These are phyloP conservation scores for Acromyrmex echinatior DNA, from an alignment of 1,140 invertebrate species.

Conservation along the genomic window DNA sequence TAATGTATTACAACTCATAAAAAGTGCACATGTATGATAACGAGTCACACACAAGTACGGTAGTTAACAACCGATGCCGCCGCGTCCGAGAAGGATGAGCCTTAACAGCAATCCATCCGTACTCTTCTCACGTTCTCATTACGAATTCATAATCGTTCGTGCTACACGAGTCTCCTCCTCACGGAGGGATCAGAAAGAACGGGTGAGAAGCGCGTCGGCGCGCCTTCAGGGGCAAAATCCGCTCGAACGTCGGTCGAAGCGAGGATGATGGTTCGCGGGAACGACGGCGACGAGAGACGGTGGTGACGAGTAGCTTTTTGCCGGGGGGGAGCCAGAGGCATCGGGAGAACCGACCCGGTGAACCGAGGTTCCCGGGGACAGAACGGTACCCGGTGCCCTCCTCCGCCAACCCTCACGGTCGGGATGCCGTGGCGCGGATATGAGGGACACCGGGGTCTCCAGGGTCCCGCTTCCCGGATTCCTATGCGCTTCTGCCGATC, in stretches of 20 bases:
- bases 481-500: slow-evolving; percentile 66
- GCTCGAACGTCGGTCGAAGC: background rate
- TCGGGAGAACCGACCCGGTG: slow-evolving; percentile 73
- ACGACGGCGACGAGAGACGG: slow-evolving; percentile 46
- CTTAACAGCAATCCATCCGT: slow-evolving; percentile 38
- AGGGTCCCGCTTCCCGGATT: slow-evolving; percentile 75
- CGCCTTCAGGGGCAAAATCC: slow-evolving; percentile 38
- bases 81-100: slow-evolving; percentile 7
- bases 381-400: slow-evolving; percentile 76
- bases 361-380: slow-evolving; percentile 74
- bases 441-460: slow-evolving; percentile 71
- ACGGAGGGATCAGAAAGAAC: slow-evolving; percentile 24
- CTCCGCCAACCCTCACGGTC: slow-evolving; percentile 64
- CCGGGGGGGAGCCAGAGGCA: slow-evolving; percentile 51
- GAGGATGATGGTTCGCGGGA: slow-evolving; percentile 59
- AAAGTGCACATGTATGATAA: slow-evolving; percentile 5
- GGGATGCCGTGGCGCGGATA: slow-evolving; percentile 69
- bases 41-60: background rate
- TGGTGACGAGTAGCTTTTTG: slow-evolving; percentile 69
- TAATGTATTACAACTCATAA: background rate
- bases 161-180: slow-evolving; percentile 41
- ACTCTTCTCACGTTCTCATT: slow-evolving; percentile 48
- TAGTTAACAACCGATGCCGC: slow-evolving; percentile 48
- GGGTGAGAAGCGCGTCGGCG: slow-evolving; percentile 20
- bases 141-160: slow-evolving; percentile 69